Percentiles rank a stretch among this genome's conserved stretches.
These are phyloP conservation scores for Chaetura pelagica DNA, from an alignment of 2,113 vertebrate species.

Conservation along the genomic window DNA sequence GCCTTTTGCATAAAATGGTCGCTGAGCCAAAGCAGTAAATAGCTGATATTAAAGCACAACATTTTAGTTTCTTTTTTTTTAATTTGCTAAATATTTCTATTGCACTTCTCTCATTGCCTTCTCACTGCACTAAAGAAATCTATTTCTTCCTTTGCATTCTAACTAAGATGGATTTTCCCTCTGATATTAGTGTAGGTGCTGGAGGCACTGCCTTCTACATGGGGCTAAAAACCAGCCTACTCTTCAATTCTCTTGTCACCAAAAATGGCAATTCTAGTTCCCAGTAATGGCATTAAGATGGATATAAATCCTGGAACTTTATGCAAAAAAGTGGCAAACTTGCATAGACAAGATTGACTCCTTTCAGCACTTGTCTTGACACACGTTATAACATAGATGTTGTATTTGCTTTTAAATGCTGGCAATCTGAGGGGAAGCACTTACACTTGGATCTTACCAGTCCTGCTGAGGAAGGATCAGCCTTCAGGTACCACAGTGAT, in stretches of 20 bases:
- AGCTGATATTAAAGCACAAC: conserved; percentile 51
- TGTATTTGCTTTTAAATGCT: neutral
- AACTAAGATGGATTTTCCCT: conserved; percentile 27
- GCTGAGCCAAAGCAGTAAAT: conserved; percentile 55
- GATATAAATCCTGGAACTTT: neutral
- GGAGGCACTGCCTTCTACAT: neutral
- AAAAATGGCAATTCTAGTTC: neutral
- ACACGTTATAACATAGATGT: neutral
- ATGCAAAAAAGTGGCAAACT: neutral
- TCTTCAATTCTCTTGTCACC: neutral
- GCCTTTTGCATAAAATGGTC: conserved; percentile 49
- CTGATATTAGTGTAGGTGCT: neutral
- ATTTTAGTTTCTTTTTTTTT: conserved; percentile 32
- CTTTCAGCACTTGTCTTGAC: neutral
- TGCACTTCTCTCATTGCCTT: conserved; percentile 13
- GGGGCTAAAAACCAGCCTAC: neutral
- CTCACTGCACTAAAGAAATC: conserved; percentile 8
- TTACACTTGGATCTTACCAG: neutral
- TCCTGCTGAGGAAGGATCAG: neutral
- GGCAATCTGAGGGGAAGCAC: neutral
- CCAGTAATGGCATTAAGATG: neutral
- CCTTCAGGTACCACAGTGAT: neutral
- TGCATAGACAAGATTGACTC: neutral
- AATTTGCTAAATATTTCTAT: conserved; percentile 52
- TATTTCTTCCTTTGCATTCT: neutral